Evolutionary conservation across 2,888 invertebrate species (phyloP).

Genomic region (Shargacucullia verbasci): DNA sequence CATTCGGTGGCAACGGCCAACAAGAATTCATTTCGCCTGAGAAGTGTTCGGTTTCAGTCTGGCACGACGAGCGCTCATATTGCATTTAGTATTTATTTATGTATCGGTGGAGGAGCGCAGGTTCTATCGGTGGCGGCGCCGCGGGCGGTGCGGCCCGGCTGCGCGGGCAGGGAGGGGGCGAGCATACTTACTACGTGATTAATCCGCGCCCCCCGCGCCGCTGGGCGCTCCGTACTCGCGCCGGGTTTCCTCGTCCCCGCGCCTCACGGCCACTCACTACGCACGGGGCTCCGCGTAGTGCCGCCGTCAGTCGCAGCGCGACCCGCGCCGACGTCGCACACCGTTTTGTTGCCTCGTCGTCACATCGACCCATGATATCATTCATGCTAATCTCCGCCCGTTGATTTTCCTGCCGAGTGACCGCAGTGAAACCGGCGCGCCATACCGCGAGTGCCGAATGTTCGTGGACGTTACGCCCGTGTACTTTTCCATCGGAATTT

Average conservation of each 20-base stretch:
- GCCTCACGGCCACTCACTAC: conserved; percentile 89
- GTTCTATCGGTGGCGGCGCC: conserved; percentile 75
- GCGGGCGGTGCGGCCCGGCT: conserved; percentile 66
- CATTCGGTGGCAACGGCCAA: conserved; percentile 79
- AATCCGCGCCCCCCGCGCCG: conserved; percentile 78
- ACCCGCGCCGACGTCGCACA: conserved; percentile 84
- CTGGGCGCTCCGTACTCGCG: conserved; percentile 85
- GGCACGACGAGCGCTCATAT: conserved; percentile 83
- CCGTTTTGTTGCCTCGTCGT: conserved; percentile 57
- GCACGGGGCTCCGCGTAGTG: conserved; percentile 87
- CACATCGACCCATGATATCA: conserved; percentile 77
- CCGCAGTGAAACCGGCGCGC: conserved; percentile 79
- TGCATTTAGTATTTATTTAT: conserved; percentile 87
- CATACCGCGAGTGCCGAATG: conserved; percentile 84
- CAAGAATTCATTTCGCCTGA: conserved; percentile 84
- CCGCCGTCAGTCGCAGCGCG: conserved; percentile 86
- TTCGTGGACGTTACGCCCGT: conserved; percentile 80
- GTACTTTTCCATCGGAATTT: conserved; percentile 83
- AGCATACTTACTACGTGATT: conserved; percentile 89
- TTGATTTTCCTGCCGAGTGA: conserved; percentile 85
- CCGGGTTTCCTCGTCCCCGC: conserved; percentile 89
- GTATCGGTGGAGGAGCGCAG: conserved; percentile 84
- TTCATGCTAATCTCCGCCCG: conserved; percentile 85
- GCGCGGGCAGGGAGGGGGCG: conserved; percentile 73
- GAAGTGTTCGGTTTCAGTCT: conserved; percentile 88